Evolutionary conservation across 1,140 invertebrate genomes (phyloP), one percentile per base, ranked within the genome.

Genomic region (Mycetomoellerius zeteki): DNA sequence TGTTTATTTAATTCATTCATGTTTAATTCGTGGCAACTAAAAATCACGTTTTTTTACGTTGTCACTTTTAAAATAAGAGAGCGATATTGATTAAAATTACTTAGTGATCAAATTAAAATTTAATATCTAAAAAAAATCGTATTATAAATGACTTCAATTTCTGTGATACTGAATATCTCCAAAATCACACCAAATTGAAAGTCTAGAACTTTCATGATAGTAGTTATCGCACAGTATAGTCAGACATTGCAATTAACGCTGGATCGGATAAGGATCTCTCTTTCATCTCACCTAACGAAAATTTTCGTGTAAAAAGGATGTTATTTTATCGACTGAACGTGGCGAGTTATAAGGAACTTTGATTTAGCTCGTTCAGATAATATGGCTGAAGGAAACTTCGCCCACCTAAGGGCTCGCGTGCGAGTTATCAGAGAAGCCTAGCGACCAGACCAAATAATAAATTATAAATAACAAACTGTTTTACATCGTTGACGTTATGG

Each of bases 391-490:
- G 54, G 43, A 50, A 71, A 43, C 62, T 60, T 78, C n/a, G 43
- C 10, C 27, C 60, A 73, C 14, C 73, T 87, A 76, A 90, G 62
- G 69, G 87, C 85, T 89, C 81, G 89, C 92, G 91, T 92, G 91
- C 87, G 37, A 75, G 86, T 86, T 92, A 91, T 92, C 91, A 33
- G 47, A 47, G 69, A 67, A 77, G 86, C 10, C 21, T 27, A 58
- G 65, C 21, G 67, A 73, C 24, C 43, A 73, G 19, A 30, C 24
- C 65, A 72, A 64, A 76, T 72, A 86, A 82, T 91, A 87, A 90
- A 92, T 92, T 92, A 90, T 90, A 92, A 88, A 92, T 90, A 91
- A 90, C 91, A 89, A 87, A 88, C 30, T 37, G 47, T 52, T 81
- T 69, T 81, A 33, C 47, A 81, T 27, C 19, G 47, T 21, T 81